phyloP scores from a whole-genome alignment of 1,140 invertebrate species.

The Acyrthosiphon pisum region DNA sequence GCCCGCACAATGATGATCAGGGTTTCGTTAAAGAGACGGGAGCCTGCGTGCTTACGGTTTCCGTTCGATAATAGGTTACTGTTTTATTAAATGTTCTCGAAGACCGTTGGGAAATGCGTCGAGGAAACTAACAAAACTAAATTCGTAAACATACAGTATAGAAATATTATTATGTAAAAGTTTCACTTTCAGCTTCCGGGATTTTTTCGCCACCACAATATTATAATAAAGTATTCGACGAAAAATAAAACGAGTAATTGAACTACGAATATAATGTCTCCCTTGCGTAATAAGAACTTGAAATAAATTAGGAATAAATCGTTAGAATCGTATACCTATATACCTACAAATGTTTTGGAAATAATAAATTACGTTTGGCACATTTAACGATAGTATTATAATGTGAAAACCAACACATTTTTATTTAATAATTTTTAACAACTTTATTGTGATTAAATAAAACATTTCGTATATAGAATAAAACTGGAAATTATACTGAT shows the following conservation, averaged over 20 bases:
- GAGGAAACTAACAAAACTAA: background rate
- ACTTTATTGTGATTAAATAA: background rate
- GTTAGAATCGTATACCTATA: too few relatives aligned
- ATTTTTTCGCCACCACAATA: background rate
- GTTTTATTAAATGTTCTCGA: background rate
- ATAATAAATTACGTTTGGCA: background rate
- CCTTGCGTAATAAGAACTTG: too few relatives aligned
- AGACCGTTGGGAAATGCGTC: background rate
- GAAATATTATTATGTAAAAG: background rate
- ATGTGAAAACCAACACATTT: background rate
- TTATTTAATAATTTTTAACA: background rate
- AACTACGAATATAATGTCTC: background rate
- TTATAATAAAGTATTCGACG: background rate
- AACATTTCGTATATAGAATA: background rate
- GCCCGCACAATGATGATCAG: background rate
- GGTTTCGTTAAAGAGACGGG: background rate
- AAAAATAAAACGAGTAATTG: background rate
- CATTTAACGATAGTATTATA: background rate
- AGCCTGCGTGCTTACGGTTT: background rate
- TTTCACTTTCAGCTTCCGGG: background rate
- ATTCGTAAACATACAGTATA: background rate
- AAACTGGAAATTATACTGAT: too few relatives aligned
- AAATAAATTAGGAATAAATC: background rate
- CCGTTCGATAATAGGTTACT: background rate
- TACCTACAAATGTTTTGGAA: background rate